Evolutionary conservation across 2,113 vertebrate species (phyloP).

Genomic region (Anser cygnoides): DNA sequence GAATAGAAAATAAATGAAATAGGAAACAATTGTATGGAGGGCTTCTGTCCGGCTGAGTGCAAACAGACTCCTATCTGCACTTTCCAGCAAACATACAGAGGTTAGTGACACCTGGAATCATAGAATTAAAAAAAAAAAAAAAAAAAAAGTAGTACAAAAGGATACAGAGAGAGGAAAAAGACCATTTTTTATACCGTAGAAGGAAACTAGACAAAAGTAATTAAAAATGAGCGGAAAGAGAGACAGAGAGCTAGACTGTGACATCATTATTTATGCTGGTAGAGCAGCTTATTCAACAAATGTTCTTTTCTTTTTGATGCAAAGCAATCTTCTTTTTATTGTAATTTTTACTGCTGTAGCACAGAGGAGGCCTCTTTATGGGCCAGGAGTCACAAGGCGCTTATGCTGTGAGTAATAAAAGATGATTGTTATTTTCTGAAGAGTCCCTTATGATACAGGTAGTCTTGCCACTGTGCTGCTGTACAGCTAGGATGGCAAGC

Average conservation of each 20-base stretch:
- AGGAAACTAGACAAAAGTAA: neutral
- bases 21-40: neutral
- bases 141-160: neutral
- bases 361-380: neutral
- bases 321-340: neutral
- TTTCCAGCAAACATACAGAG: neutral
- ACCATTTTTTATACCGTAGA: neutral
- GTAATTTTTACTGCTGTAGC: neutral
- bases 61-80: neutral
- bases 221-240: neutral
- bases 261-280: conserved; percentile 24
- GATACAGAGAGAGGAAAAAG: neutral
- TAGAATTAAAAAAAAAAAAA: neutral
- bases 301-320: neutral
- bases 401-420: neutral
- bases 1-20: neutral
- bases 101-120: neutral
- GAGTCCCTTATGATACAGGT: neutral
- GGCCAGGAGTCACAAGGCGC: neutral
- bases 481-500: neutral
- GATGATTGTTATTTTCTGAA: neutral
- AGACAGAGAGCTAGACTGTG: neutral
- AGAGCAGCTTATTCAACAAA: neutral
- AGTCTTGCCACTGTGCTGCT: neutral
- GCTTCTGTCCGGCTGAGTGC: neutral